Evolutionary conservation across 2,888 invertebrate species (phyloP), one percentile per base, ranked within the genome.

Genomic region (Drosophila percnosoma): DNA sequence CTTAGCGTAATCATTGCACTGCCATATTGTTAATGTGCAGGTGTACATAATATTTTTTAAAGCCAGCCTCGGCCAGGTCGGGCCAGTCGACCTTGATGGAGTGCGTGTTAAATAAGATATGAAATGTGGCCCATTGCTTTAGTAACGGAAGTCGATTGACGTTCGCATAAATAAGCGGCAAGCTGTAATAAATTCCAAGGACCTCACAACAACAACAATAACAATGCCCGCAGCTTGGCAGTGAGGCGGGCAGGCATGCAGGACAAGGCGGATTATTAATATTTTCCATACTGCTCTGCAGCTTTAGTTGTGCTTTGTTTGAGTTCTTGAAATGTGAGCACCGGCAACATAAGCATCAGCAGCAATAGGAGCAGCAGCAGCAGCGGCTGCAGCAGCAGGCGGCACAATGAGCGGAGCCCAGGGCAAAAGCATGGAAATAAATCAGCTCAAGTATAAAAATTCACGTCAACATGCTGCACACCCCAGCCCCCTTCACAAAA

Each of bases 251-350:
- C 49, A 27, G 49, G 49, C 31, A 38, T 34, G 1, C 27, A 75
- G 52, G 38, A 52, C 48, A 52, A 49, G 62, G 24, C 54, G 71
- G 83, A 83, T 88, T 88, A 86, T 86, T 83, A 86, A 86, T 88
- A 86, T 86, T 86, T 88, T 88, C 80, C 83, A 80, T 83, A 71
- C 70, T 72, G 80, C 83, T 74, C 75, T 76, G 58, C 58, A 68
- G 68, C 38, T 68, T 60, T 59, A 21, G 29, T 34, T 54, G 60
- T 66, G 75, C 82, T 72, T 77, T 85, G 88, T 85, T 86, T 86
- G 83, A 80, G 82, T 83, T 81, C 83, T 69, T 88, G 70, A 72
- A 87, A 81, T 81, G 78, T 75, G 75, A 80, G 85, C 69, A 48
- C 4, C 31, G 7, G 24, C 45, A 64, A 31, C 69, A 36, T 29